Evolutionary conservation across 2,888 invertebrate species (phyloP), one percentile per base, ranked within the genome.

Genomic region (Melolontha melolontha): DNA sequence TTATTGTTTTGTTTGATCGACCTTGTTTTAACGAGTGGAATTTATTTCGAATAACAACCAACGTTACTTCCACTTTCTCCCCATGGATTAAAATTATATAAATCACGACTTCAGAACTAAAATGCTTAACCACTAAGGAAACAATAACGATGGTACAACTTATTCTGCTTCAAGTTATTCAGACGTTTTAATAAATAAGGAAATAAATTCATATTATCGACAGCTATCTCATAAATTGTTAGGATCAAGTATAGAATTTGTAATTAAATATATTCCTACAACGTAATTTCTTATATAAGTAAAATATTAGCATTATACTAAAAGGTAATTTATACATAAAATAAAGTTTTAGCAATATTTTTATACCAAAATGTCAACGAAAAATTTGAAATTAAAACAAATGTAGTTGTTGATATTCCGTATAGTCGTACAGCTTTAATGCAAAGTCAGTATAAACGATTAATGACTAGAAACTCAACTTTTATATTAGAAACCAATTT

Each of bases 61-160:
- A 40, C 17, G 54, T 54, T 54, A 14, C 16, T 14, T 39, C 54
- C 41, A 65, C 64, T 65, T 65, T 52, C 64, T 54, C 52, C 34
- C 29, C 29, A 12, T 12, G 54, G 64, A 65, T 65, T 65, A 51
- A 65, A 65, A 65, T 54, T 54, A 44, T 52, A 65, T 65, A 65
- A 65, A 65, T 54, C 64, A 65, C 54, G 27, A 40, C 12, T 65
- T 54, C 29, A 11, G 39, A 39, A 40, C 34, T 39, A 39, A 39
- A 40, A 54, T 54, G 40, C 54, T 39, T 54, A 54, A 11, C 54
- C 54, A 40, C 39, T 54, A 54, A 54, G 54, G 40, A 54, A 54
- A 54, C 40, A 54, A 54, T 54, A 40, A 54, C 17, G 54, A 54
- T 54, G 10, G 54, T 54, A 40, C 39, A 54, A 54, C 40, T 54